Percentiles rank a stretch among this genome's conserved stretches.
Conservation (phyloP, 2,797 vertebrate species). For the Hippocampus kuda region DNA sequence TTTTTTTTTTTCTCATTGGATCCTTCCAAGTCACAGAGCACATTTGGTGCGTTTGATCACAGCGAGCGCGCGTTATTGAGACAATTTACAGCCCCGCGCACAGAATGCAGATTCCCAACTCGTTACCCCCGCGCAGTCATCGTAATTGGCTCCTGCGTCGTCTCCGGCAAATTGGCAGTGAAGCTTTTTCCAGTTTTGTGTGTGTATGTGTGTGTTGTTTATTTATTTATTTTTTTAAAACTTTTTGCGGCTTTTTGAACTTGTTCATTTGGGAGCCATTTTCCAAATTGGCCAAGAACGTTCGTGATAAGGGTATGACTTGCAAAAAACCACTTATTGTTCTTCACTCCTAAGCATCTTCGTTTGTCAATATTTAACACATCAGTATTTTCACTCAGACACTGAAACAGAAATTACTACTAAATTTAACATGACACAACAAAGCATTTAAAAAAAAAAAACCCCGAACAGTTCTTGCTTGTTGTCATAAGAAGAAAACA, state of each 20-base stretch:
- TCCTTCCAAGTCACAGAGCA: conserved; percentile 29
- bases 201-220: background rate
- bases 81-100: conserved; percentile 16
- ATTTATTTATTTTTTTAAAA: background rate
- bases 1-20: conserved; percentile 11
- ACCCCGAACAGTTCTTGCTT: too few species aligned
- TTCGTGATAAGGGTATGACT: background rate
- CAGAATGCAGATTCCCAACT: conserved; percentile 23
- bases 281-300: conserved; percentile 19
- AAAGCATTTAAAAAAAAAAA: background rate
- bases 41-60: conserved; percentile 42
- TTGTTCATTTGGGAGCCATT: conserved; percentile 22
- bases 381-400: background rate
- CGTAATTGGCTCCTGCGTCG: conserved; percentile 40
- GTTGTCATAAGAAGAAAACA: too few species aligned
- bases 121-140: conserved; percentile 31
- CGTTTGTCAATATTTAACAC: background rate
- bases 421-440: background rate
- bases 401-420: background rate
- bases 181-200: conserved; percentile 23
- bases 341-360: background rate
- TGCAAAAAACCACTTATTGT: background rate
- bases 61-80: conserved; percentile 32
- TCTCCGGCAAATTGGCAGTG: conserved; percentile 21
- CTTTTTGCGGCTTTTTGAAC: conserved; percentile 5